Base-by-base conservation (phyloP, 2,797 vertebrate species). In the Sarcoramphus papa region DNA sequence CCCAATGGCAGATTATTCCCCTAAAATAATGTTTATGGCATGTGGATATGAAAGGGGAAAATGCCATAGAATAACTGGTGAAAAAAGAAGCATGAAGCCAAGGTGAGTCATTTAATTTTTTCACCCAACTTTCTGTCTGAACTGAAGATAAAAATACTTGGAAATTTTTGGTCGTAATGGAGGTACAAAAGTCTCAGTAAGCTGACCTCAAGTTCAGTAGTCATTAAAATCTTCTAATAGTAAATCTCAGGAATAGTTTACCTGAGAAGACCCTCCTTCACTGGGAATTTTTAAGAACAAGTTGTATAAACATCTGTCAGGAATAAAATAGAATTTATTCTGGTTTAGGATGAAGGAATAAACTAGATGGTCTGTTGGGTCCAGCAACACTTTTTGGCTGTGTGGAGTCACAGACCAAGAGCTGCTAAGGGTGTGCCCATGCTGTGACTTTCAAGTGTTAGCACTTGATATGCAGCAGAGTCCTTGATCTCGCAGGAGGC, bases 391-490 rank as follows among this genome's bases (percentile, higher is more conserved):
- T 59, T 54, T 83, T 79, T 63, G 31, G 10, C 41, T 35, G 7
- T 20, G 11, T 4, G 2, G 59, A 51, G 28, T 33, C 27, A 10
- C 5, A 60, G 24, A 75, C 28, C 6, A 79, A 54, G 40, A 51
- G 30, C 18, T 48, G 6, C 40, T 54, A n/a, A 45, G 23, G 27
- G 10, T 30, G 12, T 2, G 0, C 9, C 10, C 0, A 0, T 30
- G 35, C 31, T 53, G 63, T 80, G 54, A 54, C 33, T 82, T 70
- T 6, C 4, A 5, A 53, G 6, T 16, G 4, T 33, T 45, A 48
- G 11, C 10, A 27, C n/a, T 59, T 10, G 15, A 12, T 59, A 8
- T 41, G 23, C 48, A 72, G 45, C 23, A 54, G 14, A 51, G 14
- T 25, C 27, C 27, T 50, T 63, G 8, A 35, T 51, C 40, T 76